These are phyloP conservation scores for Azorinus chamasolen DNA, from an alignment of 2,888 invertebrate genomes.

Conservation along the genomic window DNA sequence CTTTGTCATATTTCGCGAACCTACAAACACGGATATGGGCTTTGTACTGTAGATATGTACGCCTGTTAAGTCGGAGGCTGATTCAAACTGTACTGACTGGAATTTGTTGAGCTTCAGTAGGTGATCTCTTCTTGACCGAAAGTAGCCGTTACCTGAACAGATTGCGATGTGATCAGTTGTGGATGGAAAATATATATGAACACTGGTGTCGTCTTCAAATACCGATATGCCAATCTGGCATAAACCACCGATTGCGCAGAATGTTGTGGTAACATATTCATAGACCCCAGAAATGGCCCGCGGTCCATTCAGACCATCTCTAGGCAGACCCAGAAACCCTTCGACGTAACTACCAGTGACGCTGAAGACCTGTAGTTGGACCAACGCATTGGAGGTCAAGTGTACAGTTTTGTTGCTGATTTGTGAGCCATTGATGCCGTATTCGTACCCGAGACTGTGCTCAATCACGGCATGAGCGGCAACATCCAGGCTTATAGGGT, in stretches of 20 bases:
- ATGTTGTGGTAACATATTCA: constrained; percentile 41
- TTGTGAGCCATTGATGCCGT: constrained; percentile 39
- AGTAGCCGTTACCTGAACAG: constrained; percentile 20
- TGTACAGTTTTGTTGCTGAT: constrained; percentile 41
- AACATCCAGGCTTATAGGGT: neutral
- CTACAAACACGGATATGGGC: constrained; percentile 50
- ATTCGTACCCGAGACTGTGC: neutral
- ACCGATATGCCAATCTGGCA: constrained; percentile 53
- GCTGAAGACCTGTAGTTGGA: constrained; percentile 45
- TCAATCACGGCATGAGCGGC: neutral
- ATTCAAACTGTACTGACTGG: constrained; percentile 48
- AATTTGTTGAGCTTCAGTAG: constrained; percentile 23
- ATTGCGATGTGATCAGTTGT: constrained; percentile 1
- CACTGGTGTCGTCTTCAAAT: constrained; percentile 5
- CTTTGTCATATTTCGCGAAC: constrained; percentile 41
- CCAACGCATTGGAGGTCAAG: constrained; percentile 2
- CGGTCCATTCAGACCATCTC: constrained; percentile 10
- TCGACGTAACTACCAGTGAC: constrained; percentile 12
- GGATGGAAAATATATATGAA: neutral
- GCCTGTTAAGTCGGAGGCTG: constrained; percentile 42
- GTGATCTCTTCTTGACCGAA: constrained; percentile 13
- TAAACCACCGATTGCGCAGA: constrained; percentile 48
- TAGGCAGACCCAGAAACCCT: constrained; percentile 43
- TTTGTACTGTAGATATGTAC: constrained; percentile 36
- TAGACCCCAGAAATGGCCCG: neutral